These are phyloP conservation scores for Muntiacus muntjak DNA, from an alignment of 2,113 vertebrate species.

Conservation along the genomic window DNA sequence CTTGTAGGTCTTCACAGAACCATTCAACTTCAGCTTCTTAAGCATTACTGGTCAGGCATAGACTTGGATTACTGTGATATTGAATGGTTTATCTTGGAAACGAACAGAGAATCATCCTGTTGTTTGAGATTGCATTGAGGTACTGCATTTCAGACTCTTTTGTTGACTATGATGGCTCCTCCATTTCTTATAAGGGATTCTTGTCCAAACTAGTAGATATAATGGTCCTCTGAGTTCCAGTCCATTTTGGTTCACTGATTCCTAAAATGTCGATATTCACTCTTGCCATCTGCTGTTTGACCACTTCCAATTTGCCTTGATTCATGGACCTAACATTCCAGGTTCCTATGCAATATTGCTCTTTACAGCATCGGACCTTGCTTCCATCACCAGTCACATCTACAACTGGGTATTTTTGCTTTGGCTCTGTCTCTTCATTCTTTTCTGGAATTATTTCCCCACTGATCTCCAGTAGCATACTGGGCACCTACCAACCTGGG, in stretches of 20 bases:
- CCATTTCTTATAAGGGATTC: background rate
- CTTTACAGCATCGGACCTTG: background rate
- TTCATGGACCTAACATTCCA: background rate
- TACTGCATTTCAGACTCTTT: background rate
- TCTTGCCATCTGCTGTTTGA: background rate
- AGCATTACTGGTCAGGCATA: background rate
- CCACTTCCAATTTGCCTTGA: background rate
- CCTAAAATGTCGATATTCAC: background rate
- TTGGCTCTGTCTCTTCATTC: background rate
- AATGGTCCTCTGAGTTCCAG: background rate
- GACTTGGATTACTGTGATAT: background rate
- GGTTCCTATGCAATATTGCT: background rate
- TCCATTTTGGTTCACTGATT: background rate
- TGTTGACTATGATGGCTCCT: background rate
- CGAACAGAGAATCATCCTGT: background rate
- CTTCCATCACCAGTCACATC: background rate
- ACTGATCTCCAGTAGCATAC: background rate
- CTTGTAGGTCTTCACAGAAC: background rate
- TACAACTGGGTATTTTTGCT: background rate
- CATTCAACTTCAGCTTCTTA: background rate
- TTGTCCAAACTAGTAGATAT: background rate
- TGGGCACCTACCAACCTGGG: background rate
- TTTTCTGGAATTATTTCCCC: background rate
- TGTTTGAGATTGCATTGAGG: rapidly evolving
- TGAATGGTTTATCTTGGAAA: background rate